A percentile compares a stretch with the other conserved stretches of the same genome.
These are phyloP conservation scores for Mercenaria mercenaria DNA, from an alignment of 1,140 invertebrate genomes.

Conservation along the genomic window DNA sequence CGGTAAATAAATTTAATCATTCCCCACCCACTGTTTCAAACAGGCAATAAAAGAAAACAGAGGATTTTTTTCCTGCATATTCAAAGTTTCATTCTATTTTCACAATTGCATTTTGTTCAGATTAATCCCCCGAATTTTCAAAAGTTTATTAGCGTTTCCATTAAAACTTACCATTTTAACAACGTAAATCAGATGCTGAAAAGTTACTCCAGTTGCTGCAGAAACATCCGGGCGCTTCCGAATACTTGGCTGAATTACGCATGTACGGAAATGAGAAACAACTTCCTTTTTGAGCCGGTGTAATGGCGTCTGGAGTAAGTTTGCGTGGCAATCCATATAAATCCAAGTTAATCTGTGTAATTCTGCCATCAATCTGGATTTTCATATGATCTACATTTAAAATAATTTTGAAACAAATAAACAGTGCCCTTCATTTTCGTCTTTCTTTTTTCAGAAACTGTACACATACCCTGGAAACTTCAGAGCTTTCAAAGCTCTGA, in stretches of 20 bases:
- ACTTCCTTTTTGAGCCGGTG: constrained; percentile 79
- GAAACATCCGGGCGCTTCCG: constrained; percentile 73
- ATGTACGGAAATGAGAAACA: constrained; percentile 74
- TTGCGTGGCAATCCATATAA: constrained; percentile 44
- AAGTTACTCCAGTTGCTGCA: constrained; percentile 64
- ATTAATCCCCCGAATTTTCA: too few relatives aligned
- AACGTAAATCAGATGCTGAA: constrained; percentile 66
- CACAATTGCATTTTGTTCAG: too few relatives aligned
- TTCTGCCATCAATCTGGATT: neutral
- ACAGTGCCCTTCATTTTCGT: neutral
- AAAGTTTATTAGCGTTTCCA: too few relatives aligned
- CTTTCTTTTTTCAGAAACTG: constrained; percentile 92
- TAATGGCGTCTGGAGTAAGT: constrained; percentile 89
- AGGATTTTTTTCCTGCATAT: neutral
- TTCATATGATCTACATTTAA: neutral
- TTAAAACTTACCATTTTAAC: constrained; percentile 59
- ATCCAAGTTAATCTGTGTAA: constrained; percentile 18
- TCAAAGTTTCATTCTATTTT: too few relatives aligned
- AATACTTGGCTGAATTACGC: constrained; percentile 45
- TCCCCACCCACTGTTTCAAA: constrained; percentile 50
- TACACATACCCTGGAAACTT: constrained; percentile 99
- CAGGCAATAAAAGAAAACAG: constrained; percentile 24
- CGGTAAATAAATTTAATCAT: too few relatives aligned
- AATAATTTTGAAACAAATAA: neutral
- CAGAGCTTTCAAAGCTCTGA: constrained; percentile 94